A percentile compares a stretch with the other conserved stretches of the same genome.
phyloP scores from a whole-genome alignment of 1,140 invertebrate genomes.

The Camponotus pennsylvanicus region DNA sequence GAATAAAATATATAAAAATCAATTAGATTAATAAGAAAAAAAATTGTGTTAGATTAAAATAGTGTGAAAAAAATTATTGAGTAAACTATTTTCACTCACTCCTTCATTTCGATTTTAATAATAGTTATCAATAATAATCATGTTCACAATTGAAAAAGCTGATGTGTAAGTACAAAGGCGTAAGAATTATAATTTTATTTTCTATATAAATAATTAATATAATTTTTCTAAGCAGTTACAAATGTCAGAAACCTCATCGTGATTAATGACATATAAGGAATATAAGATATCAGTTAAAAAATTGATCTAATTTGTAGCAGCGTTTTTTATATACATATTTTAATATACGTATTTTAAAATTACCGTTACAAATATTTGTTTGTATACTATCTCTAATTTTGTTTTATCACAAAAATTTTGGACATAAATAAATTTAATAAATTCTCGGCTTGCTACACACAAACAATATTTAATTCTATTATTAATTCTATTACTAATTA shows the following conservation, averaged over 20 bases:
- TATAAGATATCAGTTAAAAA: background rate
- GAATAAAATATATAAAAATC: slow-evolving; percentile 37
- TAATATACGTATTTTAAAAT: no score
- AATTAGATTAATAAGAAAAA: background rate
- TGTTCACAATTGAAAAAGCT: background rate
- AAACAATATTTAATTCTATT: slow-evolving; percentile 10
- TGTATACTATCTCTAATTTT: background rate
- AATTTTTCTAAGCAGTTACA: slow-evolving; percentile 43
- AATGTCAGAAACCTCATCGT: slow-evolving; percentile 73
- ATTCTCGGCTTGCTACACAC: background rate
- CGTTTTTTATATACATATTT: background rate
- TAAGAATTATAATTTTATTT: slow-evolving; percentile 53
- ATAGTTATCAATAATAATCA: background rate
- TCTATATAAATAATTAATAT: slow-evolving; percentile 75
- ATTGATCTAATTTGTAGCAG: background rate
- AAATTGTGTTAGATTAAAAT: background rate
- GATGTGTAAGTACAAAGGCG: background rate
- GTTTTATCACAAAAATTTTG: background rate
- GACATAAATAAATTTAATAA: background rate
- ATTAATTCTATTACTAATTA: slow-evolving; percentile 14
- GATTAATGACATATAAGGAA: slow-evolving; percentile 40
- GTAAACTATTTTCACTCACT: background rate
- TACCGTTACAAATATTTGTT: no score
- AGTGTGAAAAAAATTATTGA: background rate
- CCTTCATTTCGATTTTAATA: background rate